Evolutionary conservation across 2,113 vertebrate genomes (phyloP), one percentile per base, ranked within the genome.

Genomic region (Natator depressus): DNA sequence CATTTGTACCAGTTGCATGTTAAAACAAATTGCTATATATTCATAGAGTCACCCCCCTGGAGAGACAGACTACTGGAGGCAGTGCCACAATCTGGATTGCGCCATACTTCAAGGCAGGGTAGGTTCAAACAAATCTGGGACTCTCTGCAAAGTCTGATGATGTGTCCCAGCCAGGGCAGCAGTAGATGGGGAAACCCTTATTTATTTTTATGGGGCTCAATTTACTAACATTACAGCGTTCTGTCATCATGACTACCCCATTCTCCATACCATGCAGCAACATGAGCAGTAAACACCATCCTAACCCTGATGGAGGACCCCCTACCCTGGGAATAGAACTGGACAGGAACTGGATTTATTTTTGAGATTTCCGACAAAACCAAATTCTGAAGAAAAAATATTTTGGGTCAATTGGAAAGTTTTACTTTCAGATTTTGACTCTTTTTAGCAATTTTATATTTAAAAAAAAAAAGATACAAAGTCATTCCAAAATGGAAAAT

Each of bases 41-140:
- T 11, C 42, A 72, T 54, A 42, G 27, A 62, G 29, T 12, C 27
- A 27, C 31, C 31, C 17, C 14, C 7, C 35, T 3, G 46, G 46
- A 78, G n/a, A 3, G 7, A 69, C 54, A 88, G 69, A 5, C 2
- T 42, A 80, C 55, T 14, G 11, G 47, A 5, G 17, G 8, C 29
- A 75, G 8, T 3, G 4, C 11, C 16, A 16, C 31, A 2, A 49
- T 87, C 89, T 35, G 69, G 55, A 3, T 20, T 62, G 3, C 19
- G n/a, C n/a, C 5, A 10, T 0, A 69, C 25, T 3, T 4, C 1
- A 14, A 3, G 19, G 17, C 7, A 62, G 2, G 2, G 1, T 54
- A 81, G 80, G 35, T 75, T 86, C 47, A 88, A 76, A 24, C 29
- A 55, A 54, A 27, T 5, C 5, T 53, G 14, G 65, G 65, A 38